Percentiles rank a stretch among this genome's conserved stretches.
These are phyloP conservation scores for Etheostoma perlongum DNA, from an alignment of 2,797 vertebrate species.

Conservation along the genomic window DNA sequence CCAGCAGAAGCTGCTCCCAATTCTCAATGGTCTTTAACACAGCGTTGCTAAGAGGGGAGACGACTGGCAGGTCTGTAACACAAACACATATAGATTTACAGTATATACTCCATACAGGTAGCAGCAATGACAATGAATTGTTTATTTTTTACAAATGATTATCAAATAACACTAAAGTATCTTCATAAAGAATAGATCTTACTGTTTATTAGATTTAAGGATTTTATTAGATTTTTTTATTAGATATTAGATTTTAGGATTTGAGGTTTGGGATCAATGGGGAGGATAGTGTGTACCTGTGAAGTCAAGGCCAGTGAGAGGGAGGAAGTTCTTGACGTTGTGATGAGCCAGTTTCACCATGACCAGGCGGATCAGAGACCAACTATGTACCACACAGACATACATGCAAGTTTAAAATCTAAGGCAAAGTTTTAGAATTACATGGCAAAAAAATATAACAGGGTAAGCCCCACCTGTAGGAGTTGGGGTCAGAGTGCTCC, in stretches of 20 bases:
- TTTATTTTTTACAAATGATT: background rate
- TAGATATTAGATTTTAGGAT: background rate
- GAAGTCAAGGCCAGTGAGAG: slow-evolving; percentile 94
- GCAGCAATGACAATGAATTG: background rate
- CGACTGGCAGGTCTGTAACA: slow-evolving; percentile 93
- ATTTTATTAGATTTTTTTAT: no score
- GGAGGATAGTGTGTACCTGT: slow-evolving; percentile 83
- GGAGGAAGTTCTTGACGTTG: slow-evolving; percentile 95
- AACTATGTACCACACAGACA: slow-evolving; percentile 80
- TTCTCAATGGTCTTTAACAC: slow-evolving; percentile 96
- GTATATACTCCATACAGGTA: background rate
- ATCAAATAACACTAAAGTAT: background rate
- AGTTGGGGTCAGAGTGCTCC: slow-evolving; percentile 94
- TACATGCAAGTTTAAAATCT: slow-evolving; percentile 5
- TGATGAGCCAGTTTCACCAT: slow-evolving; percentile 95
- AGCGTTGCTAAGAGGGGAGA: slow-evolving; percentile 92
- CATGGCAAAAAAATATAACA: background rate
- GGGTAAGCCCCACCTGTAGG: slow-evolving; percentile 90
- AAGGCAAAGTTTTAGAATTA: background rate
- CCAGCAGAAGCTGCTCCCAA: slow-evolving; percentile 95
- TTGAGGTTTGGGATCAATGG: slow-evolving; percentile 5
- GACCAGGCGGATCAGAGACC: slow-evolving; percentile 94
- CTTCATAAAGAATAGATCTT: background rate
- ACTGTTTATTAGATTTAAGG: background rate
- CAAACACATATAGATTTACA: slow-evolving; percentile 20